Base-by-base conservation (phyloP, 2,797 vertebrate species). In the Falco rusticolus region DNA sequence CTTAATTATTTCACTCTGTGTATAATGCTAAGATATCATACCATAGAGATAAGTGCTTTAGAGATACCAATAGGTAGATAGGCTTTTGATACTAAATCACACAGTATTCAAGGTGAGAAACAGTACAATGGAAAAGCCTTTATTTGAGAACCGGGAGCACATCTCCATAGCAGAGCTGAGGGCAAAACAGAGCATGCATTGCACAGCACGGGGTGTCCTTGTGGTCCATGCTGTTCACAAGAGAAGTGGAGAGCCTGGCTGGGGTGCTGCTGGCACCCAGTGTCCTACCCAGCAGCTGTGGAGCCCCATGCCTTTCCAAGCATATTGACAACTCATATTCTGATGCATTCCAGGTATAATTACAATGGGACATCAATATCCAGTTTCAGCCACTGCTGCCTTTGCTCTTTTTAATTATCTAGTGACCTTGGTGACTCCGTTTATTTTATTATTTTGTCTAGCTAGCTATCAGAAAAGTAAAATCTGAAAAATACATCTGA, bases 371-470 rank as follows among this genome's bases (percentile, higher is more conserved):
- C 24, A 64, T 77, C 56, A 84, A 64, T 75, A 68, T 33, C 45
- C 68, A 69, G 72, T 81, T 96, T 24, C 64, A 87, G 75, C n/a
- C 41, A 74, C 64, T 48, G 28, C n/a, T 70, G 65, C 50, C 43
- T 93, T 78, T 3, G 1, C 29, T 81, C 57, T 74, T 48, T 93
- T 91, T 68, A 94, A 83, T 92, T 89, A 72, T 25, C 76, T 81
- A 33, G 65, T 86, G 53, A 80, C 41, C 39, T 19, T 83, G 69
- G 16, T 50, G 45, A 45, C 28, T 89, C 41, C 16, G 77, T 68
- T 92, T 84, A 51, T 69, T 94, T 90, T 25, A 43, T 88, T 34
- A 31, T 90, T 64, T 93, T 96, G 33, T 68, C 21, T 56, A 74
- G 56, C 29, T 59, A 47, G 25, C 31, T 89, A 45, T 71, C 45